Percentiles rank a stretch among this genome's conserved stretches.
These are phyloP conservation scores for Onychomys leucogaster DNA, from an alignment of 2,797 vertebrate species.

Conservation along the genomic window DNA sequence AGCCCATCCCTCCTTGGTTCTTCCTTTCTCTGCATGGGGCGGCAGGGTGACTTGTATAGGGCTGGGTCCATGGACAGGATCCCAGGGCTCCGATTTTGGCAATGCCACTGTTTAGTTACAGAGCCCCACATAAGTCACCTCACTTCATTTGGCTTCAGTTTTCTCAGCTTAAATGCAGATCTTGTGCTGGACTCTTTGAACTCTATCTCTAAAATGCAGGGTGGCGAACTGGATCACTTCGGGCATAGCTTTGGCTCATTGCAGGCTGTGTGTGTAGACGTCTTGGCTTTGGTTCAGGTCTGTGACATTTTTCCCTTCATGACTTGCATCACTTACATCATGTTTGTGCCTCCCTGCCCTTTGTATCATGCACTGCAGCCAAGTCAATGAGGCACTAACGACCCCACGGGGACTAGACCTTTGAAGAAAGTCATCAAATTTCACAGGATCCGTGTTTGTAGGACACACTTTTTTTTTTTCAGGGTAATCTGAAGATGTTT, in stretches of 20 bases:
- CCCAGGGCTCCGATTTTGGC: background rate
- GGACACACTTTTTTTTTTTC: background rate
- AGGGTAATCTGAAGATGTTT: slow-evolving; percentile 23
- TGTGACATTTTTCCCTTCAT: slow-evolving; percentile 29
- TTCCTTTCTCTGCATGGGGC: slow-evolving; percentile 1
- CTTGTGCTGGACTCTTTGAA: background rate
- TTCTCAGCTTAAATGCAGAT: slow-evolving; percentile 7
- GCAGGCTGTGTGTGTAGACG: background rate
- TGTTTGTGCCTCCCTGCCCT: slow-evolving; percentile 48
- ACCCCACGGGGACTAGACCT: background rate
- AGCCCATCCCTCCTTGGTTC: background rate
- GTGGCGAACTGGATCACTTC: background rate
- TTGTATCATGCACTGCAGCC: slow-evolving; percentile 22
- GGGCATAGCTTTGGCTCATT: background rate
- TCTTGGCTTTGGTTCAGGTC: slow-evolving; percentile 32
- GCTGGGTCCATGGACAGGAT: background rate
- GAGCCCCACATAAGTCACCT: background rate
- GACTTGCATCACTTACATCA: slow-evolving; percentile 46
- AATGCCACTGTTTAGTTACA: background rate
- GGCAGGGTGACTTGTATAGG: background rate
- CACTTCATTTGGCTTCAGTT: background rate
- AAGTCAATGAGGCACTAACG: background rate
- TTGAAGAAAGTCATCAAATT: slow-evolving; percentile 48
- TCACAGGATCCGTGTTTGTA: background rate
- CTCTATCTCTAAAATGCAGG: background rate